Base-by-base conservation (phyloP, 2,888 invertebrate genomes). In the Diplolepis rosae region DNA sequence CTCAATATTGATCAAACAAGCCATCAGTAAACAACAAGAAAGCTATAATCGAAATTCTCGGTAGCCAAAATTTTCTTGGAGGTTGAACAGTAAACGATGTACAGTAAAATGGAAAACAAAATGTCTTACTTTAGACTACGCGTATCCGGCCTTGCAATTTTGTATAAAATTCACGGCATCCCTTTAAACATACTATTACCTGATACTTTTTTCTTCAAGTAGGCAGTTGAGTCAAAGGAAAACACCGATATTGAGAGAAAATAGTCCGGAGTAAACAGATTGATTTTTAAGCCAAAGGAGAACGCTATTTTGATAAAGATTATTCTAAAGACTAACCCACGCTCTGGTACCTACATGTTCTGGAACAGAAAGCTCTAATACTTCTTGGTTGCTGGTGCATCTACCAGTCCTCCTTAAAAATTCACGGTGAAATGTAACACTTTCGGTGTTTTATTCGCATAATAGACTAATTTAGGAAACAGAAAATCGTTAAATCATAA, bases 271-370 rank as follows among this genome's bases (percentile, higher is more conserved):
- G 5, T 3, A 27, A 39, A 35, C 22, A 7, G 3, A 3, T 39
- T 7, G 11, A 30, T 39, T 39, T 1, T 7, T 11, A 32, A 54
- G 18, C 22, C 22, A 24, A 7, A 22, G 2, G 22, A 50, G 13
- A 39, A 39, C 5, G 39, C 24, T 61, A 61, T 18, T 39, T 39
- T n/a, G 13, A 32, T 18, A 18, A 61, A 35, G 39, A 39, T 61
- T 13, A 30, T 32, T 56, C 7, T 6, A 39, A 39, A 7, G 13
- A 39, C 61, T 61, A n/a, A 61, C 61, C 61, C 61, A 61, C 61
- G 61, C 61, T 24, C 39, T 13, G 24, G 13, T n/a, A 32, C 22
- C 24, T 39, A 39, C 61, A 61, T 61, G 61, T 39, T 61, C 61
- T 24, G 35, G 9, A 39, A 0, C n/a, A 11, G 39, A 61, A 61